Evolutionary conservation across 1,140 invertebrate species (phyloP), one percentile per base, ranked within the genome.

Genomic region (Sitobion miscanthi): DNA sequence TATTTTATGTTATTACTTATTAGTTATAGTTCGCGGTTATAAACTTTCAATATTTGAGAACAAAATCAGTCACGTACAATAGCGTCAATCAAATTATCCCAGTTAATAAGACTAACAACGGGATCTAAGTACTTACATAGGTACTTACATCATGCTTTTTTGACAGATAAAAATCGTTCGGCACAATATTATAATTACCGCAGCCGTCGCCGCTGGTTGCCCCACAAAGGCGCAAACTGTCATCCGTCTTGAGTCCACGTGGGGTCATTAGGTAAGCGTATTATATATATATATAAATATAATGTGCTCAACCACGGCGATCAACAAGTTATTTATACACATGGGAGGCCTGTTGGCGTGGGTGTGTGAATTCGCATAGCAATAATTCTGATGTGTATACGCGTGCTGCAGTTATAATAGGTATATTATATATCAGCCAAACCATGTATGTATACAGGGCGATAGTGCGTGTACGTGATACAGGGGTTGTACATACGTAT

Each of bases 381-480:
- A 91, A 91, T 62, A 42, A 23, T 62, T 69, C 3, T 77, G 62
- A 77, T 77, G 62, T 77, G 23, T 77, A n/a, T n/a, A 77, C 14
- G 14, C n/a, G 62, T 77, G 62, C n/a, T 77, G 62, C n/a, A 77
- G 62, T 77, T 77, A 77, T n/a, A 77, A 77, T 77, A 77, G 62
- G 62, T 77, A 20, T 77, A n/a, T 77, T 77, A 77, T 77, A 35
- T 77, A 77, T 77, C 30, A 17, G 62, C 62, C n/a, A 77, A 77
- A 20, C 35, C 25, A 8, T 38, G 62, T n/a, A 47, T 42, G 30
- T 77, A 35, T 85, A 52, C 77, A 69, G 91, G 45, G 87, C n/a
- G 87, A 54, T 38, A 89, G 87, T 54, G 87, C 49, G 87, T 89
- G 87, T 89, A 89, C 87, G 82, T 85, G 77, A 77, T 77, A 77